Conservation (phyloP, 2,113 vertebrate genomes). For the Dipodomys merriami region DNA sequence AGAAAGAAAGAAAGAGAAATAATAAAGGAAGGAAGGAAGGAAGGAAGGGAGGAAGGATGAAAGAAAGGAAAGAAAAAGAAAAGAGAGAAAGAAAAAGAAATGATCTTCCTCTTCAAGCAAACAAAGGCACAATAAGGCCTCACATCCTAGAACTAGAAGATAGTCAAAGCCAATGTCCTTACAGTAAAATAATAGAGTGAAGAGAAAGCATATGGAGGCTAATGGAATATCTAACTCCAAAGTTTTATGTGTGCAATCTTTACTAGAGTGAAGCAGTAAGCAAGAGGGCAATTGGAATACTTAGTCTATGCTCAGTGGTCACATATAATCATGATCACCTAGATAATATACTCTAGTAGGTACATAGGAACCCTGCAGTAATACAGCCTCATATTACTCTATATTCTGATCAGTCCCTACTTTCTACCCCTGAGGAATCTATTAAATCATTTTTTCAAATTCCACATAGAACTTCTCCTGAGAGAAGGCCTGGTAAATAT, state of each 20-base stretch:
- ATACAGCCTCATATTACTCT: background rate
- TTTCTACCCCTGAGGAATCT: background rate
- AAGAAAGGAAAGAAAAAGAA: too few relatives aligned
- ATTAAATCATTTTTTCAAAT: background rate
- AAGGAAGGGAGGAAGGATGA: too few relatives aligned
- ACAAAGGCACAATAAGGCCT: background rate
- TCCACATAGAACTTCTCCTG: background rate
- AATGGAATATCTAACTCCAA: background rate
- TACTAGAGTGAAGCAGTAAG: background rate
- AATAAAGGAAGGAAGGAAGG: too few relatives aligned
- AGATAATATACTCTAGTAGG: background rate
- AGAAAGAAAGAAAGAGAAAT: too few relatives aligned
- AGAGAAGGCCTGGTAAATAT: background rate
- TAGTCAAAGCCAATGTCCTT: background rate
- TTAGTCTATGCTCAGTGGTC: background rate
- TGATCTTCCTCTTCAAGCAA: background rate
- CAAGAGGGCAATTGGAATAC: background rate
- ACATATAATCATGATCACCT: background rate
- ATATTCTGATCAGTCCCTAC: background rate
- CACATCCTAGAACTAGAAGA: background rate
- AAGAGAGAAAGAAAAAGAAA: background rate
- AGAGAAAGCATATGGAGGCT: background rate
- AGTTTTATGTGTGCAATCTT: background rate
- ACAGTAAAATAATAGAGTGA: background rate
- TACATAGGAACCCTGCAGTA: background rate